A percentile compares a stretch with the other conserved stretches of the same genome.
These are phyloP conservation scores for Tortrix viridana DNA, from an alignment of 2,888 invertebrate genomes.

Conservation along the genomic window DNA sequence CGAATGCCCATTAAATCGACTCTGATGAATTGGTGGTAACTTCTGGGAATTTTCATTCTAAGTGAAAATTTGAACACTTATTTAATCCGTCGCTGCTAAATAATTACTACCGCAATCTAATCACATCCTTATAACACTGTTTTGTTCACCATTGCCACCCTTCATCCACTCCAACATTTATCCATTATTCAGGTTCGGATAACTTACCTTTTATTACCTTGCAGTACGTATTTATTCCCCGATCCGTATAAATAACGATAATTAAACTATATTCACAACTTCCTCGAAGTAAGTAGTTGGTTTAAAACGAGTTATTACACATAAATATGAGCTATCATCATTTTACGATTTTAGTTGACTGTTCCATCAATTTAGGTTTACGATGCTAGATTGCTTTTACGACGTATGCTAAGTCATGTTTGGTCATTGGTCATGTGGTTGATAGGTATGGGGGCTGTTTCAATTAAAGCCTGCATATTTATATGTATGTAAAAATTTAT, in stretches of 20 bases:
- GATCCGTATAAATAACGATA: conserved; percentile 28
- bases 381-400: background rate
- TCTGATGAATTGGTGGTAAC: too few species aligned
- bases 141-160: too few species aligned
- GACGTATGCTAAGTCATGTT: background rate
- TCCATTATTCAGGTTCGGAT: conserved; percentile 11
- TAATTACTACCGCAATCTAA: too few species aligned
- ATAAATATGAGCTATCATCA: conserved; percentile 1
- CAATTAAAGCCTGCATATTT: too few species aligned
- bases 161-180: conserved; percentile 4
- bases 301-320: conserved; percentile 24
- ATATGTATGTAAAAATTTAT: too few species aligned
- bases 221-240: conserved; percentile 12
- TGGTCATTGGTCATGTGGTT: background rate
- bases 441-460: too few species aligned
- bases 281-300: conserved; percentile 28
- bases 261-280: conserved; percentile 31
- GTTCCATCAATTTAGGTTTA: conserved; percentile 7
- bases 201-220: conserved; percentile 29
- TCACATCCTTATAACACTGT: too few species aligned
- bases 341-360: background rate
- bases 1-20: too few species aligned
- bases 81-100: too few species aligned
- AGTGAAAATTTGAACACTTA: too few species aligned
- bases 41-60: too few species aligned